Percentiles rank a stretch among this genome's conserved stretches.
Evolutionary conservation across 2,797 vertebrate species (phyloP).

Genomic region (Rhinophrynus dorsalis): DNA sequence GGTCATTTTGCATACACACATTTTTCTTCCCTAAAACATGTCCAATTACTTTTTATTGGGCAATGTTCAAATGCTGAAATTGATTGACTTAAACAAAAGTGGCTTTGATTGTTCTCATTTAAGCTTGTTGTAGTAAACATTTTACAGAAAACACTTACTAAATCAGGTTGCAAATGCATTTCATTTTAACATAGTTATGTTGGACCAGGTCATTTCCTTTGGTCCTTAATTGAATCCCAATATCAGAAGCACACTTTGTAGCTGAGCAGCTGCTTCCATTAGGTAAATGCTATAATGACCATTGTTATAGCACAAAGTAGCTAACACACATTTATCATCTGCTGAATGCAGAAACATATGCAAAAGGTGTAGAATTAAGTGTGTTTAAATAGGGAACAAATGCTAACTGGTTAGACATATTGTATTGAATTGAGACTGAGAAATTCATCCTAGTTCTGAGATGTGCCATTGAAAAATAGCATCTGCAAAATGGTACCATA

Average conservation of each 20-base stretch:
- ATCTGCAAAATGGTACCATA: slow-evolving; percentile 51
- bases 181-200: slow-evolving; percentile 44
- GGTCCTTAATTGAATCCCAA: slow-evolving; percentile 42
- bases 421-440: slow-evolving; percentile 34
- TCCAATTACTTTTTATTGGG: slow-evolving; percentile 41
- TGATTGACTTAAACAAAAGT: slow-evolving; percentile 33
- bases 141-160: slow-evolving; percentile 29
- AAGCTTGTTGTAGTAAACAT: slow-evolving; percentile 12
- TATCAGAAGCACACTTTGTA: slow-evolving; percentile 37
- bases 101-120: slow-evolving; percentile 23
- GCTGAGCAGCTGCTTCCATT: slow-evolving; percentile 45
- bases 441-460: slow-evolving; percentile 36
- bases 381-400: slow-evolving; percentile 36
- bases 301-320: slow-evolving; percentile 39
- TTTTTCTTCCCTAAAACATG: slow-evolving; percentile 42
- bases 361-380: slow-evolving; percentile 40
- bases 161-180: slow-evolving; percentile 35
- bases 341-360: slow-evolving; percentile 31
- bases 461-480: slow-evolving; percentile 41
- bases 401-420: slow-evolving; percentile 37
- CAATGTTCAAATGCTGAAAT: slow-evolving; percentile 24
- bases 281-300: slow-evolving; percentile 44
- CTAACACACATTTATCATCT: slow-evolving; percentile 45
- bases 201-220: slow-evolving; percentile 36
- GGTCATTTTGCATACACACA: slow-evolving; percentile 30